Conservation (phyloP, 2,113 vertebrate species). For the Archilochus colubris region DNA sequence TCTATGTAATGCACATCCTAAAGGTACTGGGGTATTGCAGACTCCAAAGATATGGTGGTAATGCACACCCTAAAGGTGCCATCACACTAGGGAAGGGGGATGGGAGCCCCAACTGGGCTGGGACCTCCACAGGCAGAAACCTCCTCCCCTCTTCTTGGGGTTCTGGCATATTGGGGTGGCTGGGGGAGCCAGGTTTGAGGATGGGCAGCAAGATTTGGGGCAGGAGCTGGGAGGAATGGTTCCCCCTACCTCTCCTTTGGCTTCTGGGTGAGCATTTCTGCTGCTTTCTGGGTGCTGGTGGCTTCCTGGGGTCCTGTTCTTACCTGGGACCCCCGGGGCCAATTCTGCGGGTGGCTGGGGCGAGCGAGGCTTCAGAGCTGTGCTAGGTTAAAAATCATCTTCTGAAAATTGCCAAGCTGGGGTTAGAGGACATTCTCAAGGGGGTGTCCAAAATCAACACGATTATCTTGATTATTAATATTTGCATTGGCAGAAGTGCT, state of each 20-base stretch:
- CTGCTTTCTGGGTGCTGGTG: background rate
- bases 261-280: background rate
- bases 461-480: constrained; percentile 39
- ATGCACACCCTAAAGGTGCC: background rate
- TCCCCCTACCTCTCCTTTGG: background rate
- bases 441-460: constrained; percentile 47
- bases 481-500: constrained; percentile 32
- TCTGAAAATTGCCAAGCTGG: background rate
- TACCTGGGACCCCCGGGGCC: background rate
- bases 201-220: background rate
- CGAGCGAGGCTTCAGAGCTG: background rate
- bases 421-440: constrained; percentile 25
- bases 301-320: background rate
- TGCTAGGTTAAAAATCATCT: background rate
- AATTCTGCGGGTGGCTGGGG: background rate
- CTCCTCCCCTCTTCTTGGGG: fast-evolving
- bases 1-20: background rate
- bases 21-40: background rate
- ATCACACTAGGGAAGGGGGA: background rate
- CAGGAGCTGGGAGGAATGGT: background rate
- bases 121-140: background rate
- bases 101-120: background rate
- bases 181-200: fast-evolving
- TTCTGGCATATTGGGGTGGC: background rate
- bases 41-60: background rate